Conservation (phyloP, 2,113 vertebrate species). For the Burhinus oedicnemus region DNA sequence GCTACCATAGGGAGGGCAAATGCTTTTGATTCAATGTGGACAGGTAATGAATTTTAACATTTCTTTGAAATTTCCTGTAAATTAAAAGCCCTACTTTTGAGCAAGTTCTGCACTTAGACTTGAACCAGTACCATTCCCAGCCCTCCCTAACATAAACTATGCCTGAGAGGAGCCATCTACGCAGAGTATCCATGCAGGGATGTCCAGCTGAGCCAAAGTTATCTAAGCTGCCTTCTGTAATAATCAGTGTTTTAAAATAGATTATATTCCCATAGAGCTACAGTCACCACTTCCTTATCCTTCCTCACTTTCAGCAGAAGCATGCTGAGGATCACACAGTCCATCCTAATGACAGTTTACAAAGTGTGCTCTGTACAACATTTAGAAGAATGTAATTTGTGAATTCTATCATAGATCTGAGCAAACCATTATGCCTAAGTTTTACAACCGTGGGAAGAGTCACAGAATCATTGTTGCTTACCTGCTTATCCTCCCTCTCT, state of each 20-base stretch:
- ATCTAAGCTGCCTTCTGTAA: background rate
- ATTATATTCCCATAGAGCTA: background rate
- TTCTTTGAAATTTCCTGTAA: background rate
- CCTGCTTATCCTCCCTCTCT: background rate
- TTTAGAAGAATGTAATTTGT: background rate
- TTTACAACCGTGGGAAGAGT: background rate
- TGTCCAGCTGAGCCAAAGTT: background rate
- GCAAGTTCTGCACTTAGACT: background rate
- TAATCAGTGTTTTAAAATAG: background rate
- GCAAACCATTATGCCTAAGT: background rate
- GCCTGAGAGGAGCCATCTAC: background rate
- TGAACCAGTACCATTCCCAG: background rate
- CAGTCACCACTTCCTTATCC: background rate
- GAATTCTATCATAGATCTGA: background rate
- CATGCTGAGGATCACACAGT: background rate
- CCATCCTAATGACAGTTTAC: background rate
- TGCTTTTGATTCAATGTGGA: background rate
- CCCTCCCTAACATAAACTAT: background rate
- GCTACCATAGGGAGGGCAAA: background rate
- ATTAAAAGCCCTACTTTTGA: background rate
- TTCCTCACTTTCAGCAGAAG: background rate
- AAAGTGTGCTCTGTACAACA: background rate
- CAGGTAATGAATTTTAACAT: background rate
- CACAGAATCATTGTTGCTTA: background rate
- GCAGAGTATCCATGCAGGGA: too few species aligned